A percentile compares a stretch with the other conserved stretches of the same genome.
These are phyloP conservation scores for Chondrosia reniformis DNA, from an alignment of 37 sponge, comb jelly and placozoan species.

Conservation along the genomic window DNA sequence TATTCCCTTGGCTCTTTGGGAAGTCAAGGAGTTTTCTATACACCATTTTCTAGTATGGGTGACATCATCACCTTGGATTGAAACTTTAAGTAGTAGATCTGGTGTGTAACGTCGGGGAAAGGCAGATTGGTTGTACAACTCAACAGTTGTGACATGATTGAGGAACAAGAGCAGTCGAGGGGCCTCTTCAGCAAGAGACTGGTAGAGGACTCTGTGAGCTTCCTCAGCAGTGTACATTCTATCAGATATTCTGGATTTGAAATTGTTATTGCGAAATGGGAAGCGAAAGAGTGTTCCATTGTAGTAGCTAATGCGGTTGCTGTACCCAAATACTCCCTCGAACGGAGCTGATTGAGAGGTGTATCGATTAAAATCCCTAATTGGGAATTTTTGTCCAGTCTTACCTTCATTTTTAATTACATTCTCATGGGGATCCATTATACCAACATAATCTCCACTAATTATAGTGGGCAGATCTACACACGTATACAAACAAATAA, in stretches of 20 bases:
- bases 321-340: conserved; percentile 30
- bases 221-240: conserved; percentile 8
- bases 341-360: conserved; percentile 31
- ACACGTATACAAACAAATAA: neutral
- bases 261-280: conserved; percentile 10
- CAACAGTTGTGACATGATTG: conserved; percentile 36
- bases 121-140: conserved; percentile 9
- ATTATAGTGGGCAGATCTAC: conserved; percentile 11
- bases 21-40: neutral
- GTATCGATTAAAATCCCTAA: conserved; percentile 23
- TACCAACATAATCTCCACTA: conserved; percentile 4
- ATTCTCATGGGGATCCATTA: conserved; percentile 20
- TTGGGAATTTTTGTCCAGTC: conserved; percentile 4
- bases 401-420: neutral
- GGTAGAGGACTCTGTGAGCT: conserved; percentile 23
- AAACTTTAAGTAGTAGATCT: neutral
- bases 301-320: neutral
- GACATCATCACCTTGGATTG: conserved; percentile 16
- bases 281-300: conserved; percentile 21
- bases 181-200: conserved; percentile 41
- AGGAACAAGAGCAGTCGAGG: conserved; percentile 58
- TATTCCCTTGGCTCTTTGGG: neutral
- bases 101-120: neutral
- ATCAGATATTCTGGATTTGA: conserved; percentile 36
- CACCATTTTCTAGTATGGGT: conserved; percentile 18